A percentile compares a stretch with the other conserved stretches of the same genome.
phyloP scores from a whole-genome alignment of 2,797 vertebrate genomes.

The Enteromius afrohamiltoni region DNA sequence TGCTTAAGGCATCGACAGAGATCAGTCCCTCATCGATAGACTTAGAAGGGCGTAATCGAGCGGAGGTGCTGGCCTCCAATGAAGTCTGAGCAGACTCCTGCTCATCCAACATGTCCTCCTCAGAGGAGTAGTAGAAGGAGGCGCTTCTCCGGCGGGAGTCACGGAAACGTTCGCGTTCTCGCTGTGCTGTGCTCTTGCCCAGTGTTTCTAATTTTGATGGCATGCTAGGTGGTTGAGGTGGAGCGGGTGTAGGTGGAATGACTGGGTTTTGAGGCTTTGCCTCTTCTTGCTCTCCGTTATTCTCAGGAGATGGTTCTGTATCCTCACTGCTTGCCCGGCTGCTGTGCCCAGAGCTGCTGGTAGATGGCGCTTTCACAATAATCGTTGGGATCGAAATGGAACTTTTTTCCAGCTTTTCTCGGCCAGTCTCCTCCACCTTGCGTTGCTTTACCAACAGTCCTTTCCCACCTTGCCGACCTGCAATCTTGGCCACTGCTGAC shows the following conservation, averaged over 20 bases:
- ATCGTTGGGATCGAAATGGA: conserved; percentile 94
- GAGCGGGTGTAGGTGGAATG: conserved; percentile 61
- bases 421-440: conserved; percentile 82
- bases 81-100: conserved; percentile 71
- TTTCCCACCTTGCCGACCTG: conserved; percentile 76
- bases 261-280: conserved; percentile 60
- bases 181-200: conserved; percentile 75
- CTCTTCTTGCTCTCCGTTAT: conserved; percentile 64
- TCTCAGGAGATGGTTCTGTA: conserved; percentile 69
- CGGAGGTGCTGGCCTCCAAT: conserved; percentile 71
- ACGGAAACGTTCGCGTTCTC: conserved; percentile 82
- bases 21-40: conserved; percentile 95
- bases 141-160: conserved; percentile 89
- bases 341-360: conserved; percentile 92
- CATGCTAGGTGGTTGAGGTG: conserved; percentile 65
- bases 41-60: conserved; percentile 88
- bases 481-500: conserved; percentile 37
- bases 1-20: conserved; percentile 85
- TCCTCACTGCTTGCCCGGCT: conserved; percentile 94
- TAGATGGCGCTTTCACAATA: conserved; percentile 93
- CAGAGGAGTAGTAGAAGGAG: conserved; percentile 90
- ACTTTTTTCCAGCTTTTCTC: conserved; percentile 80
- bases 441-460: conserved; percentile 90
- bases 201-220: conserved; percentile 69
- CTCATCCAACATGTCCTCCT: conserved; percentile 82